Percentiles rank a stretch among this genome's conserved stretches.
Conservation (phyloP, 2,797 vertebrate species). For the Huso huso region DNA sequence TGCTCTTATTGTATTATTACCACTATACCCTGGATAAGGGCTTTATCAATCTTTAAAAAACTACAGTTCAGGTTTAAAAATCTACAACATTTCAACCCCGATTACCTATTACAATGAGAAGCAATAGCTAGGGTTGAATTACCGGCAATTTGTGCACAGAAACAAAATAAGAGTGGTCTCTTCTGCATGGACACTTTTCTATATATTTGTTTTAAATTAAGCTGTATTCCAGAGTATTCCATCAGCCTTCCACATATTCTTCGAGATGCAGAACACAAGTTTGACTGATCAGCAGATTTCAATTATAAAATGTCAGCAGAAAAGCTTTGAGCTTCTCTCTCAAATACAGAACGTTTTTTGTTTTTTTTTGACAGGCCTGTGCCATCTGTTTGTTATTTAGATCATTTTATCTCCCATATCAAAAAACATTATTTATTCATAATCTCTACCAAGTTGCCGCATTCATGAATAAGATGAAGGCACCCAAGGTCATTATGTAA, state of each 20-base stretch:
- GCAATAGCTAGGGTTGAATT: too few relatives aligned
- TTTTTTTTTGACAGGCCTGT: constrained; percentile 37
- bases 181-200: too few relatives aligned
- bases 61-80: constrained; percentile 6
- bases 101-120: too few relatives aligned
- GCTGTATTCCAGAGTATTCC: too few relatives aligned
- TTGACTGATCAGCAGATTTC: constrained; percentile 37
- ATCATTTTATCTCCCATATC: constrained; percentile 30
- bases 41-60: too few relatives aligned
- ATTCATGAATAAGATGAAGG: constrained; percentile 46
- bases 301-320: constrained; percentile 53
- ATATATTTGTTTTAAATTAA: too few relatives aligned
- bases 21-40: too few relatives aligned
- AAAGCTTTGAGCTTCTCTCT: constrained; percentile 31
- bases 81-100: too few relatives aligned
- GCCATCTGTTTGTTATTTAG: constrained; percentile 56
- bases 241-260: constrained; percentile 24
- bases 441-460: constrained; percentile 33
- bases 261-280: constrained; percentile 54
- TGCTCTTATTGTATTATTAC: too few relatives aligned
- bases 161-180: too few relatives aligned
- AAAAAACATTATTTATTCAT: constrained; percentile 29
- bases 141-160: too few relatives aligned
- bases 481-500: constrained; percentile 35
- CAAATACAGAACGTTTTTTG: constrained; percentile 30